Conservation (phyloP, 2,113 vertebrate genomes). For the Coreoperca whiteheadi region DNA sequence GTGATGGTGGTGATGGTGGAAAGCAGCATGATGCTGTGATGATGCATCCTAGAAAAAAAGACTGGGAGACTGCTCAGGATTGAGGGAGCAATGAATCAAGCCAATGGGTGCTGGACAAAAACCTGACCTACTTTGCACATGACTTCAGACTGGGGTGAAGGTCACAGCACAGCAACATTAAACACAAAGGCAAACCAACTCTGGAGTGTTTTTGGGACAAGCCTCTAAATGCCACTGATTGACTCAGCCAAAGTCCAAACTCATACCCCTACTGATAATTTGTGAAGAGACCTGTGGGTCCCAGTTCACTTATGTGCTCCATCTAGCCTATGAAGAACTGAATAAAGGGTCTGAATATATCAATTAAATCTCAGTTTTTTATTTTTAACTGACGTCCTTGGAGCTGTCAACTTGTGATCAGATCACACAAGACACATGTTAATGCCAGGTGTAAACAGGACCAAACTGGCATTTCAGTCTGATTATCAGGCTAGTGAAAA, state of each 20-base stretch:
- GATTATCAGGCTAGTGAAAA: not conserved
- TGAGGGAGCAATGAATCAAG: not conserved
- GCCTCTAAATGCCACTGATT: not conserved
- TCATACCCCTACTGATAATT: not conserved
- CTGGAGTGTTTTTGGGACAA: not conserved
- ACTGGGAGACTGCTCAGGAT: too few relatives aligned
- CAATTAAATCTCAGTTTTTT: not conserved
- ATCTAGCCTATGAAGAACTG: not conserved
- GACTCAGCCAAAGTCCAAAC: not conserved
- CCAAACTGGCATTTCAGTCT: not conserved
- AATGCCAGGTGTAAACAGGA: too few relatives aligned
- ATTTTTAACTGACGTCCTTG: not conserved
- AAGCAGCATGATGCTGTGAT: not conserved
- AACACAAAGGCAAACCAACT: not conserved
- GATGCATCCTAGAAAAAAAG: not conserved
- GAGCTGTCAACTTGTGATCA: too few relatives aligned
- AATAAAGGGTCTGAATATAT: not conserved
- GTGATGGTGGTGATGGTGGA: too few relatives aligned
- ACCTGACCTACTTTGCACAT: not conserved
- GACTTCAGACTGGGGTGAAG: not conserved
- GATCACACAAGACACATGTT: too few relatives aligned
- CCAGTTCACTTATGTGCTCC: not conserved
- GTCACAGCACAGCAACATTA: not conserved
- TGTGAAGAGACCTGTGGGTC: not conserved
- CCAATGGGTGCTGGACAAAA: not conserved